Base-by-base conservation (phyloP, 2,888 invertebrate species). In the Chrysotoxum bicinctum region DNA sequence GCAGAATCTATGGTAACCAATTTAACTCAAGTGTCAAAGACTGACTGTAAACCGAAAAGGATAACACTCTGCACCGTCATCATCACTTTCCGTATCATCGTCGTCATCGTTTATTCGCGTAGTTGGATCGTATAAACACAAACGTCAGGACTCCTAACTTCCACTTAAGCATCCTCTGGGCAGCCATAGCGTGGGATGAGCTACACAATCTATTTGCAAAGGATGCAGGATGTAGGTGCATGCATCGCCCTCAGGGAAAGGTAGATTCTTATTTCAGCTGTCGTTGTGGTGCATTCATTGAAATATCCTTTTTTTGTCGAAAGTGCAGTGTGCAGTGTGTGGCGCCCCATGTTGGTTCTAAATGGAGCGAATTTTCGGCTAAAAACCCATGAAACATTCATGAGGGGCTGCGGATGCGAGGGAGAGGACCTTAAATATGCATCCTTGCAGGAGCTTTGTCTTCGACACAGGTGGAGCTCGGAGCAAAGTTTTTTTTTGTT, bases 371-470 rank as follows among this genome's bases (percentile, higher is more conserved):
- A 70, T 70, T 82, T 80, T 82, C 77, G 82, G 82, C 82, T 77
- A 82, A 82, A 45, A 81, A 77, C 37, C 77, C 72, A 82, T 82
- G 82, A 77, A 82, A 82, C 50, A 77, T 82, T 82, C 82, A 82
- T 82, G 76, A 77, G 58, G 70, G 64, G 62, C 23, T 70, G 81
- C 6, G 32, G 14, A 1, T 19, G 69, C 37, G 8, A 19, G 9
- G 21, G 30, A 32, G 52, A 73, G 66, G 60, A 35, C 16, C 32
- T 70, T 52, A 75, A 80, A 80, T 80, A 80, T 80, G 80, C 74
- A 80, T 58, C 66, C 58, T 70, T 50, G 75, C 66, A 72, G 58
- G 45, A 73, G 43, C 68, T 72, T 81, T 81, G 81, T 81, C 76
- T 76, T 56, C 62, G 16, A 12, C 56, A 54, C 66, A 72, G 48